Conservation (phyloP, 2,797 vertebrate genomes). For the Bovichtus diacanthus region DNA sequence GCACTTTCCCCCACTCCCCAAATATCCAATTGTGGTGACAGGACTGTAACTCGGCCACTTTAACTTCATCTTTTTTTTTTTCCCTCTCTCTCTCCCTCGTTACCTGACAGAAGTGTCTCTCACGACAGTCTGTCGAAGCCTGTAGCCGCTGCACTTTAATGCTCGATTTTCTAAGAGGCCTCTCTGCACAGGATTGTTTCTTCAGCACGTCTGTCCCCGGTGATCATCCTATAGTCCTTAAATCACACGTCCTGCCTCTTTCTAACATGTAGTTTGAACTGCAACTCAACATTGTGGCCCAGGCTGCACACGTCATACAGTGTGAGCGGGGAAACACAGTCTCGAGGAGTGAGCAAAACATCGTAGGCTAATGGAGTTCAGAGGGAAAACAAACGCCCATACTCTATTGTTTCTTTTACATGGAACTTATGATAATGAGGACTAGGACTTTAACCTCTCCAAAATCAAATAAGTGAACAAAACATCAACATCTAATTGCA, state of each 20-base stretch:
- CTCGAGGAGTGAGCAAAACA: not conserved
- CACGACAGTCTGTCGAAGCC: not conserved
- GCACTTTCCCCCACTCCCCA: conserved; percentile 19
- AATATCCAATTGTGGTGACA: conserved; percentile 26
- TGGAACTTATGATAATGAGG: not conserved
- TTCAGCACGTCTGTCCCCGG: not conserved
- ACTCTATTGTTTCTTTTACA: not conserved
- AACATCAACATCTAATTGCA: conserved; percentile 25
- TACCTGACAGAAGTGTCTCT: conserved; percentile 6
- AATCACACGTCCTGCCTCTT: not conserved
- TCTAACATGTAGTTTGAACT: not conserved
- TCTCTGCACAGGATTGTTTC: conserved; percentile 9
- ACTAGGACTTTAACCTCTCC: conserved; percentile 1
- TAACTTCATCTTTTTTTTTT: conserved; percentile 18
- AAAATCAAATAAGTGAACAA: conserved; percentile 7
- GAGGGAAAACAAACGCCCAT: not conserved
- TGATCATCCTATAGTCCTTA: not conserved
- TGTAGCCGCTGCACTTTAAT: not conserved
- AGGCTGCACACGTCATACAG: not conserved
- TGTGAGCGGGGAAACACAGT: not conserved
- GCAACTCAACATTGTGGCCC: not conserved
- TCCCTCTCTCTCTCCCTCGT: too few species aligned
- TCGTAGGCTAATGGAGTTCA: not conserved
- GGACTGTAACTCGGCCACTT: conserved; percentile 23
- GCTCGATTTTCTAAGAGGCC: conserved; percentile 10